A percentile compares a stretch with the other conserved stretches of the same genome.
phyloP scores from a whole-genome alignment of 2,888 invertebrate species.

The Nemoura dubitans region DNA sequence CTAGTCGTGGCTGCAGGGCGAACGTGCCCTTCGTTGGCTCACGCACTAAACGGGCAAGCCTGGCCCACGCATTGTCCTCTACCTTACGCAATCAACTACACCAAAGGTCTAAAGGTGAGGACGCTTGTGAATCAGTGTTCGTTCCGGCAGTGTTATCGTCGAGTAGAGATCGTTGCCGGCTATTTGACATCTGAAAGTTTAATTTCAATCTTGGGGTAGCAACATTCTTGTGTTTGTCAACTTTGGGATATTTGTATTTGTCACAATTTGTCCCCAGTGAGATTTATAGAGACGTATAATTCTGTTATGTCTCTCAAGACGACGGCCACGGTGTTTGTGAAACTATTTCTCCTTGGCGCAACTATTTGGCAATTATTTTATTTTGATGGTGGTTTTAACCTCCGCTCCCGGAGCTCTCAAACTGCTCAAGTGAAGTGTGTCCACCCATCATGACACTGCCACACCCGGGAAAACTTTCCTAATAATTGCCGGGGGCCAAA shows the following conservation, averaged over 20 bases:
- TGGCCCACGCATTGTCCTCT: neutral
- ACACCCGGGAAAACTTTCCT: neutral
- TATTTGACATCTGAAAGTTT: neutral
- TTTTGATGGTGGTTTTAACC: conserved; percentile 26
- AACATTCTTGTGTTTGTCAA: neutral
- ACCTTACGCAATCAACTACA: neutral
- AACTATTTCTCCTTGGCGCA: neutral
- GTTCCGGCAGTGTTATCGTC: neutral
- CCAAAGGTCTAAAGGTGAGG: neutral
- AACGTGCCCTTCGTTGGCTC: neutral
- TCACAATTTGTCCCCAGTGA: neutral
- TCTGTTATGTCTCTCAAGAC: neutral
- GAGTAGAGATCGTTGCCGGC: neutral
- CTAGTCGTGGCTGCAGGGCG: neutral
- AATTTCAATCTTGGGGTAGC: neutral
- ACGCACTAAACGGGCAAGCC: neutral
- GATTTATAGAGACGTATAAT: neutral
- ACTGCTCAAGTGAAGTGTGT: neutral
- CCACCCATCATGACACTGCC: conserved; percentile 9
- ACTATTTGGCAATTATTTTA: conserved; percentile 31
- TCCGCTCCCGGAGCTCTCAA: neutral
- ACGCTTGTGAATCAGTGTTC: neutral
- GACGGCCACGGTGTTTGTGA: neutral
- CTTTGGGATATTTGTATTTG: neutral
- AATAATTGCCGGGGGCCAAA: conserved; percentile 27